Conservation (phyloP, 2,113 vertebrate species). For the Macrotis lagotis region DNA sequence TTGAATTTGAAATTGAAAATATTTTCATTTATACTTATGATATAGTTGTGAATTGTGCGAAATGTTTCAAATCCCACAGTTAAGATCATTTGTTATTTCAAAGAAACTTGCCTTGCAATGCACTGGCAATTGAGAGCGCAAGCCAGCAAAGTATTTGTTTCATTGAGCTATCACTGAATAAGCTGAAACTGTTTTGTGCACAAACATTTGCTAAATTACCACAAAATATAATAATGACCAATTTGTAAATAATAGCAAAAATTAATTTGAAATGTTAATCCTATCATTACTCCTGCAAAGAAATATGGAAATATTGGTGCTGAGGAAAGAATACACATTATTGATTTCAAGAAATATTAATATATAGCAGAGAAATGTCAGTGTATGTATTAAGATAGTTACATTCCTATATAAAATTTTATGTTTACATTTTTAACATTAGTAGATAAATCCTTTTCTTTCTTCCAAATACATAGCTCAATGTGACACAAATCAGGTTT, state of each 20-base stretch:
- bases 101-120: slow-evolving; percentile 61
- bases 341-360: slow-evolving; percentile 76
- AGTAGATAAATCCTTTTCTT: slow-evolving; percentile 73
- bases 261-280: slow-evolving; percentile 61
- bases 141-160: slow-evolving; percentile 45
- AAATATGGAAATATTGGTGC: slow-evolving; percentile 67
- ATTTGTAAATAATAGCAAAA: slow-evolving; percentile 62
- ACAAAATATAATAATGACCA: slow-evolving; percentile 58
- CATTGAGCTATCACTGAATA: slow-evolving; percentile 65
- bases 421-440: slow-evolving; percentile 83
- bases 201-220: slow-evolving; percentile 61
- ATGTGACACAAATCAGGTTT: slow-evolving; percentile 71
- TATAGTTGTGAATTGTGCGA: slow-evolving; percentile 67
- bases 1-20: slow-evolving; percentile 79
- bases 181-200: slow-evolving; percentile 64
- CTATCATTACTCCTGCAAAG: slow-evolving; percentile 64
- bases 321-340: slow-evolving; percentile 69
- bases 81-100: slow-evolving; percentile 69
- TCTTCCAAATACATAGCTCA: slow-evolving; percentile 67
- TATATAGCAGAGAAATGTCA: slow-evolving; percentile 78
- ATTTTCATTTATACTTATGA: slow-evolving; percentile 58
- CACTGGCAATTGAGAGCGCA: slow-evolving; percentile 67
- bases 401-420: slow-evolving; percentile 80
- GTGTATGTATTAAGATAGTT: slow-evolving; percentile 75
- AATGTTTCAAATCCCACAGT: slow-evolving; percentile 73